A percentile compares a stretch with the other conserved stretches of the same genome.
phyloP scores from a whole-genome alignment of 2,113 vertebrate species.

The Phainopepla nitens region DNA sequence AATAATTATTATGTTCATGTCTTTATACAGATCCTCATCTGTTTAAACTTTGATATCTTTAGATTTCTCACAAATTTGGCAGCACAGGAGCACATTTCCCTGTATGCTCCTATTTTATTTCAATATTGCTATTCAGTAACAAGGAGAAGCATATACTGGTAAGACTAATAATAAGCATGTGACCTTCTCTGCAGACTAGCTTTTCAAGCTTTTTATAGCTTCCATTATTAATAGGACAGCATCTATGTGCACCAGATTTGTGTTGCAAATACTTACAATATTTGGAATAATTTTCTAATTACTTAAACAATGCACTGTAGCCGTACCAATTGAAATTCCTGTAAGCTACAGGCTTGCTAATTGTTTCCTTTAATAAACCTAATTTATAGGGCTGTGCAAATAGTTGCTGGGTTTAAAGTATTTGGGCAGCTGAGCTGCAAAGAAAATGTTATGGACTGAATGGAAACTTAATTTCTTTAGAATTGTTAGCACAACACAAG shows the following conservation, averaged over 20 bases:
- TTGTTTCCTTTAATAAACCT: conserved; percentile 56
- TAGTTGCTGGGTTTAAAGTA: conserved; percentile 37
- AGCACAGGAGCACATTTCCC: background rate
- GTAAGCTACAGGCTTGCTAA: conserved; percentile 36
- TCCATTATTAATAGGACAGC: conserved; percentile 13
- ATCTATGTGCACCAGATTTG: background rate
- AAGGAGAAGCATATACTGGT: background rate
- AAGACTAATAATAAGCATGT: conserved; percentile 14
- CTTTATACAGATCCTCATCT: background rate
- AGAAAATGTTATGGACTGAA: conserved; percentile 17
- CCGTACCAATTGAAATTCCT: conserved; percentile 35
- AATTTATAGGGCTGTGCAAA: conserved; percentile 50
- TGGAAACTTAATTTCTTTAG: conserved; percentile 55
- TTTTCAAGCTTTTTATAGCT: conserved; percentile 28
- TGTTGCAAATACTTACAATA: conserved; percentile 35
- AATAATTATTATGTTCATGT: background rate
- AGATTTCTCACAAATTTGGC: background rate
- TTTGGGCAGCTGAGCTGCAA: conserved; percentile 47
- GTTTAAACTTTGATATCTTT: background rate
- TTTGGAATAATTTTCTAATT: conserved; percentile 47
- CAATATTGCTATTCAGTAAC: background rate
- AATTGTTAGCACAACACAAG: conserved; percentile 4
- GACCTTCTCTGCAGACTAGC: background rate
- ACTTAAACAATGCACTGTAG: conserved; percentile 29
- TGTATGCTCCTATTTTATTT: background rate